phyloP scores from a whole-genome alignment of 2,797 vertebrate genomes.

The Distichodus sexfasciatus region DNA sequence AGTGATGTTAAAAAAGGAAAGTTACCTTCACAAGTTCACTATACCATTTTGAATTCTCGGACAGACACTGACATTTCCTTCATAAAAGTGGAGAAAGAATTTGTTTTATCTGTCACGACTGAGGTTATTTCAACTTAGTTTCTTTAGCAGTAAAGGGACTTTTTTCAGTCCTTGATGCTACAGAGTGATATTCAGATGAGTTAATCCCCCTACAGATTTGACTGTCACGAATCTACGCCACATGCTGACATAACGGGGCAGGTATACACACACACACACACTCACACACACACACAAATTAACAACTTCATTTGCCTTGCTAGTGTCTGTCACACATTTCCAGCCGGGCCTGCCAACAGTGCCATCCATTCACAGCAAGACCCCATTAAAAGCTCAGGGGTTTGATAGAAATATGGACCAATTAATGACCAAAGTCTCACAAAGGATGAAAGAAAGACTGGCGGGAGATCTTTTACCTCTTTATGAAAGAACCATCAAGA shows the following conservation, averaged over 20 bases:
- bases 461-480: constrained; percentile 20
- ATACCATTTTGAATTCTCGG: background rate
- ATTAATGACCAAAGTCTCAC: constrained; percentile 37
- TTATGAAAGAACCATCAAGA: constrained; percentile 24
- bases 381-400: constrained; percentile 14
- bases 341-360: constrained; percentile 24
- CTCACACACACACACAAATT: too few species aligned
- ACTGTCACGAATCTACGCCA: background rate
- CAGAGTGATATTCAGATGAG: constrained; percentile 4
- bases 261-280: too few species aligned
- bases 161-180: constrained; percentile 2
- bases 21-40: background rate
- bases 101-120: too few species aligned
- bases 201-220: too few species aligned
- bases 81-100: too few species aligned
- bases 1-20: background rate
- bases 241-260: background rate
- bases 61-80: constrained; percentile 1
- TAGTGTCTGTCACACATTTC: constrained; percentile 22
- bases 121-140: too few species aligned
- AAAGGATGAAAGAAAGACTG: constrained; percentile 25
- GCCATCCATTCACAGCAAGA: constrained; percentile 25
- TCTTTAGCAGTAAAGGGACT: too few species aligned
- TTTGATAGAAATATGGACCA: constrained; percentile 28
- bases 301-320: constrained; percentile 12